Evolutionary conservation across 2,888 invertebrate species (phyloP).

Genomic region (Hartigia nigra): DNA sequence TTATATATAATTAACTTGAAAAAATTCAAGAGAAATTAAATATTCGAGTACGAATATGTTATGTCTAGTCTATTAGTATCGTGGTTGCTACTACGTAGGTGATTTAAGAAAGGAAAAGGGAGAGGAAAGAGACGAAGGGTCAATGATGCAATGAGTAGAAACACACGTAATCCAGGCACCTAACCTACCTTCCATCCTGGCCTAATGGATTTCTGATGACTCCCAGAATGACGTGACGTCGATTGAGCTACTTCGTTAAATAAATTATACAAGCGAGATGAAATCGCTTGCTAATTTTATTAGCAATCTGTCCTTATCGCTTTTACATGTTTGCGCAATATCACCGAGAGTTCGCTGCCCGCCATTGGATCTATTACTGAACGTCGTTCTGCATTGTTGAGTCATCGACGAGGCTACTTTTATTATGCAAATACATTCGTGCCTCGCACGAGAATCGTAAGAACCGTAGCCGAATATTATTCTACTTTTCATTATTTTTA

Average conservation of each 20-base stretch:
- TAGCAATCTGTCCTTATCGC: not conserved
- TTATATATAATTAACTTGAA: too few species aligned
- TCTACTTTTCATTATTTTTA: not conserved
- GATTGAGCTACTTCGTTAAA: not conserved
- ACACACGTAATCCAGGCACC: not conserved
- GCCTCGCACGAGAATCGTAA: not conserved
- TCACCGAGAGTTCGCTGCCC: not conserved
- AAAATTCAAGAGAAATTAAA: not conserved
- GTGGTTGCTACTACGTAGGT: not conserved
- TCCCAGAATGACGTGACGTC: not conserved
- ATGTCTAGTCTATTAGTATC: not conserved
- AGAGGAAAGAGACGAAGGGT: not conserved
- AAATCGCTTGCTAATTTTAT: not conserved
- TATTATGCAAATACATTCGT: not conserved
- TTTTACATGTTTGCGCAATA: not conserved
- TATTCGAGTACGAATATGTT: not conserved
- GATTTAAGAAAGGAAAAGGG: not conserved
- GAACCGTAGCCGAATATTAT: not conserved
- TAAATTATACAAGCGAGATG: not conserved
- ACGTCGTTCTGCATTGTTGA: not conserved
- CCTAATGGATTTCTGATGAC: slow-evolving; percentile 52
- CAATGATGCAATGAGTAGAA: not conserved
- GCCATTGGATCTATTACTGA: not conserved
- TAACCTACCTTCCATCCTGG: slow-evolving; percentile 10
- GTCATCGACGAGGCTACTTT: not conserved